These are phyloP conservation scores for Wasmannia auropunctata DNA, from an alignment of 1,140 invertebrate genomes.

Conservation along the genomic window DNA sequence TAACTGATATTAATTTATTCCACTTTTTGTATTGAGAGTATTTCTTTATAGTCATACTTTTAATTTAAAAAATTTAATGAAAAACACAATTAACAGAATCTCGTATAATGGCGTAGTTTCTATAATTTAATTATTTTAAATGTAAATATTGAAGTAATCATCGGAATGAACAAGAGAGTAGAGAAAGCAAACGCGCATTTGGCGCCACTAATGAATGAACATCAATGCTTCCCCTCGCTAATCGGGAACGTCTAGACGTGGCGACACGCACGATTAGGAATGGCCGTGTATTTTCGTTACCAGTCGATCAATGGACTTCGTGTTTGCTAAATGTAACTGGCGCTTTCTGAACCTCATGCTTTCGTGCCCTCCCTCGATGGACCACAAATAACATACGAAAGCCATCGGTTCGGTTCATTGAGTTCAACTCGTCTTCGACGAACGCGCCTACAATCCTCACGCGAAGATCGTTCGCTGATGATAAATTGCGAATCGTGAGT, in stretches of 20 bases:
- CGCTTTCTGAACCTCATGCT: background rate
- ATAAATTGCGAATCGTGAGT: conserved; percentile 51
- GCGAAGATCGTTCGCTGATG: background rate
- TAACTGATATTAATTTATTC: background rate
- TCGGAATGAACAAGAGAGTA: background rate
- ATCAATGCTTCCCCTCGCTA: conserved; percentile 45
- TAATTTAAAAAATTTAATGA: background rate
- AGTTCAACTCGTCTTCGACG: conserved; percentile 56
- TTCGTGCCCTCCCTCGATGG: background rate
- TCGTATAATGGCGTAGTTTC: background rate
- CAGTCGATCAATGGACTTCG: conserved; percentile 71
- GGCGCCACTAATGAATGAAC: conserved; percentile 35
- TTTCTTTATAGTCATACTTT: background rate
- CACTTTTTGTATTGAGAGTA: background rate
- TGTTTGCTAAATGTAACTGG: conserved; percentile 65
- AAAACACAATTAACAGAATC: too few relatives aligned
- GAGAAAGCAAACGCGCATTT: conserved; percentile 3
- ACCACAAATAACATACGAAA: conserved; percentile 50
- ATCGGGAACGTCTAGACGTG: conserved; percentile 73
- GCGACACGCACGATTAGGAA: conserved; percentile 70
- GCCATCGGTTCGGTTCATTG: conserved; percentile 37
- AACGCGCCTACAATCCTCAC: background rate
- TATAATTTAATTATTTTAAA: background rate
- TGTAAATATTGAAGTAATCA: background rate
- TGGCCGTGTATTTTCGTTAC: conserved; percentile 25